phyloP scores from a whole-genome alignment of 2,113 vertebrate species.

The Podarcis cretensis region DNA sequence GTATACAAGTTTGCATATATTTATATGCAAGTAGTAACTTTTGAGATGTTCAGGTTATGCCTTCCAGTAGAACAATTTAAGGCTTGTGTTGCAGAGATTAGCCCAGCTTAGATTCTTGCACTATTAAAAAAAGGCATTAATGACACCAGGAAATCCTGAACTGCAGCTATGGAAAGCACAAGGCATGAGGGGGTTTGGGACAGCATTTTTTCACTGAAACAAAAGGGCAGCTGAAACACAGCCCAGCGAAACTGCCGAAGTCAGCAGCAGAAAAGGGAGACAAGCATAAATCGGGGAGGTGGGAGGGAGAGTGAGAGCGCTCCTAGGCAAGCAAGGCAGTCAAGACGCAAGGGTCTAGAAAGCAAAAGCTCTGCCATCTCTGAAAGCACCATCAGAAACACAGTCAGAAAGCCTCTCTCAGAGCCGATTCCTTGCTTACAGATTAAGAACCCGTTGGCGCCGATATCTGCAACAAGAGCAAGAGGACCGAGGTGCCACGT shows the following conservation, averaged over 20 bases:
- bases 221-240: conserved; percentile 7
- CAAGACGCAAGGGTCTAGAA: neutral
- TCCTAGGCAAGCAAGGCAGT: neutral
- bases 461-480: neutral
- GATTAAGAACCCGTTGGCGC: accelerated
- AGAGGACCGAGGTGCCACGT: accelerated
- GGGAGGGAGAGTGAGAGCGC: neutral
- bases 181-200: neutral
- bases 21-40: neutral
- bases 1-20: neutral
- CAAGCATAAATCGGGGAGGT: neutral
- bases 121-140: neutral
- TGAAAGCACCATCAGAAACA: neutral
- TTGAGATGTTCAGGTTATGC: neutral
- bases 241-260: neutral
- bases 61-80: no score
- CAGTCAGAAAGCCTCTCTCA: neutral
- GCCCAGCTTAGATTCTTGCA: neutral
- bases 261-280: neutral
- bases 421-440: neutral
- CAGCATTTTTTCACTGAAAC: neutral
- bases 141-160: neutral
- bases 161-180: accelerated
- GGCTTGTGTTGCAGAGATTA: neutral
- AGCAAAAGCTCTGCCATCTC: neutral